Conservation (phyloP, 2,797 vertebrate genomes). For the Melopsittacus undulatus region DNA sequence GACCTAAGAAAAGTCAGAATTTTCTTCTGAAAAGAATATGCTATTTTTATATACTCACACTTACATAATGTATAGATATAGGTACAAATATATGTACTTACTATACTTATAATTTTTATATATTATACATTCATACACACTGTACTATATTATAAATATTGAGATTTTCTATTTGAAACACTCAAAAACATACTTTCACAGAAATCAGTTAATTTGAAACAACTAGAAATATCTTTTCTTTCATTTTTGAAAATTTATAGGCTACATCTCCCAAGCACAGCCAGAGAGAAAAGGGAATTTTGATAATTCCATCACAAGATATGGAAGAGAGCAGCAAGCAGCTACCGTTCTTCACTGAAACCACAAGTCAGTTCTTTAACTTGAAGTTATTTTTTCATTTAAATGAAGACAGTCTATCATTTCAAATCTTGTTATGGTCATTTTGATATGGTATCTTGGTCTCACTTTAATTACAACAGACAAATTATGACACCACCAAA, state of each 20-base stretch:
- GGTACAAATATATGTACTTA: not conserved
- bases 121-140: not conserved
- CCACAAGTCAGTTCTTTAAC: not conserved
- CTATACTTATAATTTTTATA: not conserved
- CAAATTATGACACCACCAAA: not conserved
- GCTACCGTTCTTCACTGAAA: not conserved
- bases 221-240: not conserved
- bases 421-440: not conserved
- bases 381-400: not conserved
- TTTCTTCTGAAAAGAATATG: not conserved
- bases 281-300: not conserved
- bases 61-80: not conserved
- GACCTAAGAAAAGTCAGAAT: not conserved
- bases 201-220: not conserved
- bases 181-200: not conserved
- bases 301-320: not conserved
- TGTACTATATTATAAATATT: not conserved
- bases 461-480: not conserved
- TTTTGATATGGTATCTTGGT: not conserved
- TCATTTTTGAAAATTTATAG: not conserved
- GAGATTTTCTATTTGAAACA: fast-evolving
- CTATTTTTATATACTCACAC: not conserved
- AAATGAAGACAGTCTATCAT: not conserved
- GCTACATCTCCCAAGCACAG: not conserved
- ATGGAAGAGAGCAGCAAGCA: not conserved